Percentiles rank a stretch among this genome's conserved stretches.
Conservation (phyloP, 1,140 invertebrate species). For the Polyergus mexicanus region DNA sequence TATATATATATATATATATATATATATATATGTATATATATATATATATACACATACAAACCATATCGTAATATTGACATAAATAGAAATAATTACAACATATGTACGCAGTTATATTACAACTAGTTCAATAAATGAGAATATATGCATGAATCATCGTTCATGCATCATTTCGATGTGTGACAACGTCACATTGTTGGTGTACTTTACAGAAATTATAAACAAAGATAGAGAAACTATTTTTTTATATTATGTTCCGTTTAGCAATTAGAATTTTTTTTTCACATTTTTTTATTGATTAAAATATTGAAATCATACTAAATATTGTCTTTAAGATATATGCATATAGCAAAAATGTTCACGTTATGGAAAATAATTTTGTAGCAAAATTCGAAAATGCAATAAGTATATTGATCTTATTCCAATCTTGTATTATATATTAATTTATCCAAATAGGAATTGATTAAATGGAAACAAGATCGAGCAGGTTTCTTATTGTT, state of each 20-base stretch:
- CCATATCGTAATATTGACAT: slow-evolving; percentile 1
- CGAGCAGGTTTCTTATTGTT: not conserved
- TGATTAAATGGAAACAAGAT: not conserved
- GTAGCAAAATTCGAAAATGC: not conserved
- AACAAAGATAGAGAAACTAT: not conserved
- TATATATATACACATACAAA: slow-evolving; percentile 7
- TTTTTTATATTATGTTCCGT: not conserved
- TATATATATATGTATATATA: not conserved
- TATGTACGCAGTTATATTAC: slow-evolving; percentile 47
- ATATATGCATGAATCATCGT: not conserved
- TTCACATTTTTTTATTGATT: not conserved
- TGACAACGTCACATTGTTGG: not conserved
- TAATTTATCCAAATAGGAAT: slow-evolving; percentile 8
- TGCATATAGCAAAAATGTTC: not conserved
- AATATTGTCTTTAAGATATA: not conserved
- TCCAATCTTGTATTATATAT: not conserved
- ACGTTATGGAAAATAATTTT: slow-evolving; percentile 1
- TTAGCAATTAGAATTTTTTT: not conserved
- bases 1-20: not conserved
- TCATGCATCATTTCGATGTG: not conserved
- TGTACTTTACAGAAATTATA: slow-evolving; percentile 20
- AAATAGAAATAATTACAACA: slow-evolving; percentile 42
- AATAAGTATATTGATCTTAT: not conserved
- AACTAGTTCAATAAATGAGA: slow-evolving; percentile 18
- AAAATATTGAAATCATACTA: slow-evolving; percentile 2